Base-by-base conservation (phyloP, 2,888 invertebrate genomes). In the Arenicola marina region DNA sequence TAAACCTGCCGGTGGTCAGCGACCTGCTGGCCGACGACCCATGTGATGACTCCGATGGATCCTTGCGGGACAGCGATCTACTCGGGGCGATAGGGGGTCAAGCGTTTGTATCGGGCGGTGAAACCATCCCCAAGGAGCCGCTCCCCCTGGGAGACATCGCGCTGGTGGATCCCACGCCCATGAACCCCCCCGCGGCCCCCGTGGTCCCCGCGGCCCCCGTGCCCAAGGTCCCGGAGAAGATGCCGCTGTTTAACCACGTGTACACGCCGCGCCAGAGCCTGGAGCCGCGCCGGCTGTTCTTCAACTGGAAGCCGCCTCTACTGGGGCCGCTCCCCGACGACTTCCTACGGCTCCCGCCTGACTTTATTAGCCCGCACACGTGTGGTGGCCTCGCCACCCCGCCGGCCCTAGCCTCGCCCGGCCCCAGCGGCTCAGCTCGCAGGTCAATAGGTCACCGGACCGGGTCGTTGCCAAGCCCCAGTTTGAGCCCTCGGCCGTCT, bases 271-370 rank as follows among this genome's bases (percentile, higher is more conserved):
- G 29, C 45, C 51, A 62, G 33, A 4, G 21, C 38, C 31, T 46
- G 15, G 31, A 43, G 24, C 45, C 55, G 26, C 34, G 45, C 28
- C 46, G 51, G 26, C 45, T 57, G n/a, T 78, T 79, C 82, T 83
- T 79, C 38, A 89, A 89, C 78, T 93, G 92, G 92, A 89, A 90
- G 65, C 92, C 92, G 18, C 89, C 90, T 46, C 85, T 93, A 83
- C 78, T 93, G 48, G 89, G 92, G 0, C 90, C 89, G 0, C 82
- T 93, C 59, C 93, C 93, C 0, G 88, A 90, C 44, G 89, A 89
- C 79, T 93, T 93, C 82, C 86, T 93, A 44, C 87, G 92, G 59
- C 48, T 65, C 31, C 28, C n/a, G n/a, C n/a, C n/a, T n/a, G n/a
- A n/a, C n/a, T n/a, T n/a, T n/a, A n/a, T n/a, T n/a, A n/a, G n/a